Evolutionary conservation across 92 coral and sea anemone genomes (phyloP).

Genomic region (Zoanthus sansibaricus): DNA sequence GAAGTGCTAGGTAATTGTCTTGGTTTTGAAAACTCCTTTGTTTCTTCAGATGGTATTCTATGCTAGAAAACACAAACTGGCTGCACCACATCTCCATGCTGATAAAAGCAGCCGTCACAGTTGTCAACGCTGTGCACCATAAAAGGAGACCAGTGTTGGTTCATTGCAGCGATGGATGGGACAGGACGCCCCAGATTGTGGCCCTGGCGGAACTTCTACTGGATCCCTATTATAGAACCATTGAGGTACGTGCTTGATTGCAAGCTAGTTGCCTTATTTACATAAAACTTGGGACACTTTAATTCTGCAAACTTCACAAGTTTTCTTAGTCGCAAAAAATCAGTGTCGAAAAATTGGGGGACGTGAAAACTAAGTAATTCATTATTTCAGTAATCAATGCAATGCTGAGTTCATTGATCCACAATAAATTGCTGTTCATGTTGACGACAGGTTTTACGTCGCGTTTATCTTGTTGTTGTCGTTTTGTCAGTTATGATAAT

Average conservation of each 20-base stretch:
- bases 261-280: background rate
- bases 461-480: too few species aligned
- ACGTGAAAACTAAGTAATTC: too few species aligned
- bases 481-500: too few species aligned
- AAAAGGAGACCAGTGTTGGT: slow-evolving; percentile 90
- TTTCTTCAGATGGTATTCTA: slow-evolving; percentile 87
- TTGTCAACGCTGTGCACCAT: slow-evolving; percentile 86
- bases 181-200: slow-evolving; percentile 95
- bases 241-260: slow-evolving; percentile 66
- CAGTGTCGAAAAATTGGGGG: too few species aligned
- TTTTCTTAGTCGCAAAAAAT: too few species aligned
- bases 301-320: too few species aligned
- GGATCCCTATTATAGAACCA: slow-evolving; percentile 96
- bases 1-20: too few species aligned
- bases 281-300: too few species aligned
- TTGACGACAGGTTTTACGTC: too few species aligned
- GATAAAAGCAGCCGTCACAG: slow-evolving; percentile 83
- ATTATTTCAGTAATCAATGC: too few species aligned
- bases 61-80: slow-evolving; percentile 93
- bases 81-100: slow-evolving; percentile 87
- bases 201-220: slow-evolving; percentile 91
- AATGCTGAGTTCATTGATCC: too few species aligned
- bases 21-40: background rate
- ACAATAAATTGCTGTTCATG: too few species aligned
- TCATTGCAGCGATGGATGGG: slow-evolving; percentile 99